These are phyloP conservation scores for Bothrops jararaca DNA, from an alignment of 2,113 vertebrate genomes.

Conservation along the genomic window DNA sequence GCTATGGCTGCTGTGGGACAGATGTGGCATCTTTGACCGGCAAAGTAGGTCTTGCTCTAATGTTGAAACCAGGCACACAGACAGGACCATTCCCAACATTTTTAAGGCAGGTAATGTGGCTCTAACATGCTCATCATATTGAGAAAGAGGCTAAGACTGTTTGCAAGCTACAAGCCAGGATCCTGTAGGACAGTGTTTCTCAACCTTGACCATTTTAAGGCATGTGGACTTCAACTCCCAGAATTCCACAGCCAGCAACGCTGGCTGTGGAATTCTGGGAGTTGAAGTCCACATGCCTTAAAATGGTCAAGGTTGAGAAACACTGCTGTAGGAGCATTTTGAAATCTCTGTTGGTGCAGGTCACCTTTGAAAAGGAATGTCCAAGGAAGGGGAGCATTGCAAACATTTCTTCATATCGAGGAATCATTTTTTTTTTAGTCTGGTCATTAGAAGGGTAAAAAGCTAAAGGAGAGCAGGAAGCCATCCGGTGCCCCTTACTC, in stretches of 20 bases:
- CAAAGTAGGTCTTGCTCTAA: background rate
- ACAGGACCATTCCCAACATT: background rate
- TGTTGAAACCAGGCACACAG: background rate
- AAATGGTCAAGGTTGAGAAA: too few species aligned
- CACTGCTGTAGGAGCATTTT: too few species aligned
- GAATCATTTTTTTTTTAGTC: background rate
- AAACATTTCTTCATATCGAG: background rate
- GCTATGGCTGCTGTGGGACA: background rate
- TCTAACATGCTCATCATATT: background rate
- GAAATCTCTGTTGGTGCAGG: background rate
- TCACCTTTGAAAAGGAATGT: too few species aligned
- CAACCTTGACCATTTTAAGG: too few species aligned
- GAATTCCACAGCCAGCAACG: too few species aligned
- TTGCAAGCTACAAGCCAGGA: background rate
- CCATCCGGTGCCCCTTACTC: background rate
- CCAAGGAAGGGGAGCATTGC: background rate
- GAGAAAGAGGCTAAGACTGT: background rate
- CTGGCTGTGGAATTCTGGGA: too few species aligned
- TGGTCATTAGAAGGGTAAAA: background rate
- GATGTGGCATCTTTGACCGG: background rate
- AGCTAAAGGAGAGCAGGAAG: background rate
- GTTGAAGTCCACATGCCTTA: too few species aligned
- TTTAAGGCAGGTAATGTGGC: background rate
- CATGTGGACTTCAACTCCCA: too few species aligned
- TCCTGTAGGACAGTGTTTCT: too few species aligned